Percentiles rank a stretch among this genome's conserved stretches.
phyloP scores from a whole-genome alignment of 2,113 vertebrate species.

The Xenopus borealis region DNA sequence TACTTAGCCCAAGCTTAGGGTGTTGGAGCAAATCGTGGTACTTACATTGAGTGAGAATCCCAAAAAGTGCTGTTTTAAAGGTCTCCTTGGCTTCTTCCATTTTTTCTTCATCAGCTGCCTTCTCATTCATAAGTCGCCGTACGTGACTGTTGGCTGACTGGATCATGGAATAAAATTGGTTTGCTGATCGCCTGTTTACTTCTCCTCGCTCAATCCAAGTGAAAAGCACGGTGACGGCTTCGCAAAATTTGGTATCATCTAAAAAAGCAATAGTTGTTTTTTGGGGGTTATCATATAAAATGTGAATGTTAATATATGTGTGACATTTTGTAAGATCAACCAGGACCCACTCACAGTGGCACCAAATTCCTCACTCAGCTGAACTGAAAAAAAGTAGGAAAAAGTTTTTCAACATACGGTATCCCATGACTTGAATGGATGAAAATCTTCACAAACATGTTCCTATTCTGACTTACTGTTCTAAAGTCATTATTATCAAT shows the following conservation, averaged over 20 bases:
- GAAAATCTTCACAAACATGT: too few relatives aligned
- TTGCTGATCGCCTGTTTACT: constrained; percentile 80
- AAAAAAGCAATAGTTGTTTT: constrained; percentile 46
- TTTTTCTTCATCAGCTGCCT: constrained; percentile 78
- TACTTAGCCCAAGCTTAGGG: constrained; percentile 71
- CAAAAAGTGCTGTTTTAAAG: constrained; percentile 80
- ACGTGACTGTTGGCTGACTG: constrained; percentile 85
- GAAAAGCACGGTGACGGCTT: constrained; percentile 79
- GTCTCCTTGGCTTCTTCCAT: constrained; percentile 84
- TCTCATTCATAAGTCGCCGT: constrained; percentile 82
- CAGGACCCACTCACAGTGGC: too few relatives aligned
- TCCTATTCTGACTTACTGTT: too few relatives aligned
- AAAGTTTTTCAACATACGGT: too few relatives aligned
- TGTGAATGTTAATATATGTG: background rate
- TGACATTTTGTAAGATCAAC: too few relatives aligned
- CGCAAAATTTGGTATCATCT: constrained; percentile 88
- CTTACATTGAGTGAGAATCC: constrained; percentile 89
- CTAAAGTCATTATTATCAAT: too few relatives aligned
- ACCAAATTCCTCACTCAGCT: too few relatives aligned
- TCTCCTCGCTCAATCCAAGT: constrained; percentile 86
- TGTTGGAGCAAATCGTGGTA: constrained; percentile 51
- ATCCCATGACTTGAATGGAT: too few relatives aligned
- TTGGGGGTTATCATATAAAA: background rate
- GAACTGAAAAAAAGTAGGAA: too few relatives aligned
- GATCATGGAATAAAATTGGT: constrained; percentile 90